Conservation (phyloP, 2,888 invertebrate species). For the Autographa pulchrina region DNA sequence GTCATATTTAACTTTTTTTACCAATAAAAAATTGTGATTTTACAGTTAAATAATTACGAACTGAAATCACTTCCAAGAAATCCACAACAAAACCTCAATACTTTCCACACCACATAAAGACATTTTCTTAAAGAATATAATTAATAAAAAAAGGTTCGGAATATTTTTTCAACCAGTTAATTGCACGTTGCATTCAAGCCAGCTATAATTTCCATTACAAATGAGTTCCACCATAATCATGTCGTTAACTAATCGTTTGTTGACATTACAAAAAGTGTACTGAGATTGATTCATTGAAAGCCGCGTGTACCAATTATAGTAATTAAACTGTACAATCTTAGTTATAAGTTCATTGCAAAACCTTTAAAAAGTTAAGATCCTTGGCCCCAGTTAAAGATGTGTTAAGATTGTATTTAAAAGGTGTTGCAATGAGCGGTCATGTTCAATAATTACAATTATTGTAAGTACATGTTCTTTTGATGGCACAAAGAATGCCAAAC, state of each 20-base stretch:
- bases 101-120: conserved; percentile 2
- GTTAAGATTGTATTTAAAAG: conserved; percentile 39
- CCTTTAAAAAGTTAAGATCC: conserved; percentile 45
- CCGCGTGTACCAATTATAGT: conserved; percentile 53
- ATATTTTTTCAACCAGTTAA: conserved; percentile 29
- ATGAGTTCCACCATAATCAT: conserved; percentile 42
- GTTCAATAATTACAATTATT: conserved; percentile 11
- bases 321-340: conserved; percentile 59
- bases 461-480: conserved; percentile 11
- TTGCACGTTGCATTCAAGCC: conserved; percentile 23
- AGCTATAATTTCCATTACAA: conserved; percentile 40
- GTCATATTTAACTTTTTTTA: no score
- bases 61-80: not conserved
- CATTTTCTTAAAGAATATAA: conserved; percentile 5
- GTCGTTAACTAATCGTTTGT: conserved; percentile 47
- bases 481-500: not conserved
- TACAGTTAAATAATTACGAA: not conserved
- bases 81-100: not conserved
- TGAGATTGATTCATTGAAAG: conserved; percentile 57
- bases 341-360: conserved; percentile 55
- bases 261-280: conserved; percentile 52
- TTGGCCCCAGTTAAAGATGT: conserved; percentile 50
- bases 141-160: not conserved
- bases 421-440: conserved; percentile 34
- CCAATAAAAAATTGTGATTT: not conserved